These are phyloP conservation scores for Diarsia brunnea DNA, from an alignment of 2,888 invertebrate species.

Conservation along the genomic window DNA sequence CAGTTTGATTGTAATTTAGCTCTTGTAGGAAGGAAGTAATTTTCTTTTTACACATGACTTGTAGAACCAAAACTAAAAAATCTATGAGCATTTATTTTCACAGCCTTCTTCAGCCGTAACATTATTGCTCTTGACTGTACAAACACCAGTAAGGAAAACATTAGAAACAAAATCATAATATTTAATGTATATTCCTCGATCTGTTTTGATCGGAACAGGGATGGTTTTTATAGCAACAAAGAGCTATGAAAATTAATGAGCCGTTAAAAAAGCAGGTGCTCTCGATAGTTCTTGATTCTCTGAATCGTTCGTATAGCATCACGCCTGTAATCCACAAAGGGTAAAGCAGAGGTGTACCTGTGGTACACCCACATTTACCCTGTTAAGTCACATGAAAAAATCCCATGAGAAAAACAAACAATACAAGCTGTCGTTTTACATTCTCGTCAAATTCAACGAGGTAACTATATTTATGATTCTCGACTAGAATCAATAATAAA, in stretches of 20 bases:
- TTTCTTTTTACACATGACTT: too few relatives aligned
- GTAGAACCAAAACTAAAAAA: too few relatives aligned
- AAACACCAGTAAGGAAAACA: constrained; percentile 27
- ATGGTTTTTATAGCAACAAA: constrained; percentile 19
- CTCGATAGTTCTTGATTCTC: too few relatives aligned
- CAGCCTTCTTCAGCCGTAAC: not conserved
- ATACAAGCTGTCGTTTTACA: too few relatives aligned
- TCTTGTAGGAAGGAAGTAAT: too few relatives aligned
- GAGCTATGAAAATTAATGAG: constrained; percentile 10
- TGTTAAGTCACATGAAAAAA: not conserved
- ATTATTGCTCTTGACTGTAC: not conserved
- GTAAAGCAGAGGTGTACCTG: not conserved
- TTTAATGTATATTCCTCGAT: constrained; percentile 12
- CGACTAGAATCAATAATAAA: too few relatives aligned
- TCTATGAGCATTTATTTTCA: too few relatives aligned
- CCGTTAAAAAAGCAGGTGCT: constrained; percentile 21
- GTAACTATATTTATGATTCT: too few relatives aligned
- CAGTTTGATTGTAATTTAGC: too few relatives aligned
- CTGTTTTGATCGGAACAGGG: constrained; percentile 6
- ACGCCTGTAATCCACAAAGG: not conserved
- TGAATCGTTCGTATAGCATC: not conserved
- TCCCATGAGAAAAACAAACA: too few relatives aligned
- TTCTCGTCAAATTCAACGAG: too few relatives aligned
- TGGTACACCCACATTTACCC: not conserved
- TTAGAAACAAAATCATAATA: constrained; percentile 34